These are phyloP conservation scores for Podargus strigoides DNA, from an alignment of 2,797 vertebrate species.

Conservation along the genomic window DNA sequence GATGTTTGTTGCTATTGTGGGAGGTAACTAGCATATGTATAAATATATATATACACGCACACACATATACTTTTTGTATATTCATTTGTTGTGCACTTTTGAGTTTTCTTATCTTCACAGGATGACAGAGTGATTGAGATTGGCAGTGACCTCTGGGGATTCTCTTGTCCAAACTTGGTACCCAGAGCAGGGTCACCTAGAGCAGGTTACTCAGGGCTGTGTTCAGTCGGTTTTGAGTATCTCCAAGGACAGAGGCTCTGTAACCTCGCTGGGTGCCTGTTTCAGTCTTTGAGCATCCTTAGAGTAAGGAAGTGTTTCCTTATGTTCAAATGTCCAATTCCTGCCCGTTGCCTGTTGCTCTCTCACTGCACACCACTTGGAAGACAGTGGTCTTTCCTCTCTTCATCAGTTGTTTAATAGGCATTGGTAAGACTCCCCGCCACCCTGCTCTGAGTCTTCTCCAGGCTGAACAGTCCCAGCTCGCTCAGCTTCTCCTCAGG, in stretches of 20 bases:
- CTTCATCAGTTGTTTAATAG: background rate
- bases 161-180: background rate
- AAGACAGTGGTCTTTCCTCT: background rate
- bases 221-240: background rate
- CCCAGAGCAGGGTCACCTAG: background rate
- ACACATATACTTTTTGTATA: fast-evolving
- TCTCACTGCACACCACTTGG: background rate
- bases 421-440: background rate
- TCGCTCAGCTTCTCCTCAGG: background rate
- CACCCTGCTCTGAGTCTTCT: background rate
- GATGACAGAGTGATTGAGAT: background rate
- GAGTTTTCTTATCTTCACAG: background rate
- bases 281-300: background rate
- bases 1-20: background rate
- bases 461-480: background rate
- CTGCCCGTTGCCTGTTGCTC: background rate
- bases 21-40: background rate
- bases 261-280: background rate
- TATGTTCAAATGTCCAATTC: background rate
- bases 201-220: background rate
- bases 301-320: background rate
- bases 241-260: background rate
- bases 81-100: background rate
- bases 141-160: background rate
- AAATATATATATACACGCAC: background rate